Percentiles rank a stretch among this genome's conserved stretches.
These are phyloP conservation scores for Drosophila leontia DNA, from an alignment of 1,140 invertebrate species.

Conservation along the genomic window DNA sequence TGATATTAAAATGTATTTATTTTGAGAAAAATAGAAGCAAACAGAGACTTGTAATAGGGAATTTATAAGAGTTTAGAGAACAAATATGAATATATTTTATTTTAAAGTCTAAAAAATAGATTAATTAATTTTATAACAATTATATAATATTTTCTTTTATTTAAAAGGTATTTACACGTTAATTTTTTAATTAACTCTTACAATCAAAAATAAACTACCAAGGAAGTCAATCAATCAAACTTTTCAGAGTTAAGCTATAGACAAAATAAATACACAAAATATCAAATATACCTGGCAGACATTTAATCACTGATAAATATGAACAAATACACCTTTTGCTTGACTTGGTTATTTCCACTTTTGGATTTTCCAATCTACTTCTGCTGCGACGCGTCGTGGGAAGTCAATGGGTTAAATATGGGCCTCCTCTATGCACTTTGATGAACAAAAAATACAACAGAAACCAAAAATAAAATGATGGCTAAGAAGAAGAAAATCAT, in stretches of 20 bases:
- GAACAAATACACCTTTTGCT: constrained; percentile 10
- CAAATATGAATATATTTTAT: neutral
- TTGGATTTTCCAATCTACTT: constrained; percentile 23
- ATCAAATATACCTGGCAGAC: neutral
- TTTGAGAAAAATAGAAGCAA: neutral
- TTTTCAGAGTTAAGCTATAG: neutral
- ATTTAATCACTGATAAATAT: constrained; percentile 27
- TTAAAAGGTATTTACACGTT: no score
- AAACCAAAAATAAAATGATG: neutral
- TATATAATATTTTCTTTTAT: no score
- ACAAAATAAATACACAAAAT: neutral
- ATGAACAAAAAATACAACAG: constrained; percentile 1
- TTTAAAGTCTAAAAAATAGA: neutral
- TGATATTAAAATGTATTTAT: neutral
- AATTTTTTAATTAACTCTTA: no score
- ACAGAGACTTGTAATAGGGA: neutral
- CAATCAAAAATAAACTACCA: neutral
- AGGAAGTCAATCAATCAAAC: neutral
- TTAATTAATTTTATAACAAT: no score
- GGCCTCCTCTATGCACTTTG: constrained; percentile 27
- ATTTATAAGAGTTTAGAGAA: neutral
- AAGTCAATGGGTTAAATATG: constrained; percentile 32
- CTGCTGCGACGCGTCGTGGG: constrained; percentile 12
- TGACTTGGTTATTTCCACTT: constrained; percentile 14
- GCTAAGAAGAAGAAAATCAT: constrained; percentile 6